Base-by-base conservation (phyloP, 2,888 invertebrate species). In the Gari tellinella region DNA sequence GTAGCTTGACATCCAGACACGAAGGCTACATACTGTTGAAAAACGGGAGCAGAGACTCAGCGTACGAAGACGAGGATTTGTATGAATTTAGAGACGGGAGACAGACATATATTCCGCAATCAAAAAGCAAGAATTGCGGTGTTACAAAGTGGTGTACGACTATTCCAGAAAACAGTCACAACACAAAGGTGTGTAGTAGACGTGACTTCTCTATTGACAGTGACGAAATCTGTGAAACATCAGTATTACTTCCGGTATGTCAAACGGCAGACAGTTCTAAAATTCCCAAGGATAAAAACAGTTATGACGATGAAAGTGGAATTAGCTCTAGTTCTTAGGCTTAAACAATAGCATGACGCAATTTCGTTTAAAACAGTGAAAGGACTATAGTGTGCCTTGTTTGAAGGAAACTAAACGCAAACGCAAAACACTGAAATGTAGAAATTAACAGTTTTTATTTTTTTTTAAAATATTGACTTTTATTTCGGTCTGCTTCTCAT, bases 231-330 rank as follows among this genome's bases (percentile, higher is more conserved):
- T 65, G 72, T 45, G 77, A 77, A 31, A 64, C 73, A 7, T 41
- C 66, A 5, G 37, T 60, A 14, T 38, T 77, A 15, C 43, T 77
- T 5, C 43, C 53, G 23, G 25, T 58, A 31, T 56, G 19, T 21
- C 43, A 40, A 21, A 37, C 38, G 17, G 41, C 40, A 23, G 31
- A 31, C 4, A 31, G 31, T 10, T 40, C 40, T 12, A 45, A 49
- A 41, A 55, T 52, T 5, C 52, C 48, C 46, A 63, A 64, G 45
- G 56, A 57, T 1, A 57, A 67, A 45, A 68, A 81, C 17, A 75
- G 67, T 46, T 83, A 74, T 76, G 84, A 84, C 56, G 74, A 76
- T 37, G 86, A 85, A 56, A 85, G 84, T 73, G 85, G 85, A 12
- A 76, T 84, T 17, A 81, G 81, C 43, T 85, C 85, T 12, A 70